Evolutionary conservation across 2,888 invertebrate species (phyloP).

Genomic region (Tanaodytes sp.): DNA sequence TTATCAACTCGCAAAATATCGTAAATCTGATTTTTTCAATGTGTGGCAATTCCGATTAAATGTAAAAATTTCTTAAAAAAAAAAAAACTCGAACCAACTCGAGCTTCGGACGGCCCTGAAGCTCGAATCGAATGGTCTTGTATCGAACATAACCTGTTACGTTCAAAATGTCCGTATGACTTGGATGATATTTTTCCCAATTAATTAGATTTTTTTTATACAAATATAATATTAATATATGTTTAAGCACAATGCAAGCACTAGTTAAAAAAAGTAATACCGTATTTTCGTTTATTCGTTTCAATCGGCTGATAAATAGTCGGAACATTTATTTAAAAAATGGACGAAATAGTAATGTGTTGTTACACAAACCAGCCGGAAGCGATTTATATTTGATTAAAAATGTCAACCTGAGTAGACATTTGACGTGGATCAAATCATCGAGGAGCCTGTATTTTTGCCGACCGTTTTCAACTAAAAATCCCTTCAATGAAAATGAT

Average conservation of each 20-base stretch:
- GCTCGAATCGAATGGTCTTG: too few relatives aligned
- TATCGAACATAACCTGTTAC: background rate
- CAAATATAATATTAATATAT: too few relatives aligned
- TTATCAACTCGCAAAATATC: too few relatives aligned
- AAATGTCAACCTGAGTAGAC: constrained; percentile 4
- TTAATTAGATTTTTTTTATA: too few relatives aligned
- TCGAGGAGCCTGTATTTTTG: constrained; percentile 31
- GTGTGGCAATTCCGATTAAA: too few relatives aligned
- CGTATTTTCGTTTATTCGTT: constrained; percentile 13
- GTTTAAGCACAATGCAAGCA: constrained; percentile 22
- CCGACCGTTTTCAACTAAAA: constrained; percentile 39
- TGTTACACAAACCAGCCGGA: constrained; percentile 5
- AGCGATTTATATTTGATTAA: constrained; percentile 5
- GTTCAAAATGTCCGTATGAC: background rate
- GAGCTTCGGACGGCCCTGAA: too few relatives aligned
- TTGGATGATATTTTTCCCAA: background rate
- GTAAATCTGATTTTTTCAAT: too few relatives aligned
- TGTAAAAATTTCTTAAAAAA: too few relatives aligned
- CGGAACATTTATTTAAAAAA: constrained; percentile 29
- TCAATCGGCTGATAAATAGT: constrained; percentile 14
- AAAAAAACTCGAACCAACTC: too few relatives aligned
- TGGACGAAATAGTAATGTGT: background rate
- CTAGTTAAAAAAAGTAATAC: constrained; percentile 12
- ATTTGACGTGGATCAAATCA: constrained; percentile 1
- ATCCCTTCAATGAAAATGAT: constrained; percentile 27